Percentiles rank a stretch among this genome's conserved stretches.
phyloP scores from a whole-genome alignment of 2,113 vertebrate species.

The Boulengeromyrus knoepffleri region DNA sequence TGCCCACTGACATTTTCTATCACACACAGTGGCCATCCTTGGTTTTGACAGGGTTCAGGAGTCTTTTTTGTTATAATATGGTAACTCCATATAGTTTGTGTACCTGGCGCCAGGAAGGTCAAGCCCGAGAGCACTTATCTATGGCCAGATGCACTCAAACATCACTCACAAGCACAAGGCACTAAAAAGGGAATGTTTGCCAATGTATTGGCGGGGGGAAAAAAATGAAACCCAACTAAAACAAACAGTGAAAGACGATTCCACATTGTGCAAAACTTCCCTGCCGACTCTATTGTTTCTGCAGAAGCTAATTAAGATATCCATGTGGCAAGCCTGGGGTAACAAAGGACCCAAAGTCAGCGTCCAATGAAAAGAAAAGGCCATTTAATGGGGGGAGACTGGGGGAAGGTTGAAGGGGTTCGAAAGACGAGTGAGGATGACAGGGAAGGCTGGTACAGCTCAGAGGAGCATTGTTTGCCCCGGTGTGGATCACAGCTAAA shows the following conservation, averaged over 20 bases:
- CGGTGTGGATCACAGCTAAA: background rate
- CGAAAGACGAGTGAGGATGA: constrained; percentile 23
- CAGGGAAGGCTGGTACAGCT: background rate
- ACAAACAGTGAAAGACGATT: background rate
- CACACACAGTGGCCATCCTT: background rate
- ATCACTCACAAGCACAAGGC: background rate
- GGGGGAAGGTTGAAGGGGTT: constrained; percentile 17
- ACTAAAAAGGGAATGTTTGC: background rate
- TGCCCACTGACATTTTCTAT: background rate
- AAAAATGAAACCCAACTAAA: background rate
- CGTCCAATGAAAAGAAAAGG: constrained; percentile 11
- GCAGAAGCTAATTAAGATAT: constrained; percentile 29
- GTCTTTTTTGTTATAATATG: background rate
- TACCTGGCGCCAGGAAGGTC: background rate
- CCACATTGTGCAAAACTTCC: background rate
- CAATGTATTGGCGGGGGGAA: background rate
- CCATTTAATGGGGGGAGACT: constrained; percentile 23
- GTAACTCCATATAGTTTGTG: background rate
- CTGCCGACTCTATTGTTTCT: background rate
- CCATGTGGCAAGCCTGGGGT: constrained; percentile 2
- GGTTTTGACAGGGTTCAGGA: background rate
- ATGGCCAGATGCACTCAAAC: background rate
- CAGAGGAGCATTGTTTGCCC: background rate
- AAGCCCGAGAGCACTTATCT: background rate
- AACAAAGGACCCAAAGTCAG: constrained; percentile 25